Evolutionary conservation across 2,888 invertebrate genomes (phyloP).

Genomic region (Ochropacha duplaris): DNA sequence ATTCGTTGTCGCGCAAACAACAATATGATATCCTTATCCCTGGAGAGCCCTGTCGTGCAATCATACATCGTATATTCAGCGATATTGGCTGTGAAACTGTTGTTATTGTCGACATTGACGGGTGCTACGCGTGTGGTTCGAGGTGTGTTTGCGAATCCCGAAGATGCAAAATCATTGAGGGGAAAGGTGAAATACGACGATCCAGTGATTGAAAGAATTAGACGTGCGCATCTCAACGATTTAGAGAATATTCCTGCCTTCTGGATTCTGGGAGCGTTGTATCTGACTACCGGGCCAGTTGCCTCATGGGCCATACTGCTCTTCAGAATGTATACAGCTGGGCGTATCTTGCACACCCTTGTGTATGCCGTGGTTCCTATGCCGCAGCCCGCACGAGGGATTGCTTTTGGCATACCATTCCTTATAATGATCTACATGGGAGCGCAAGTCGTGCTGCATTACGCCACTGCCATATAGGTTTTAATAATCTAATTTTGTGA

Average conservation of each 20-base stretch:
- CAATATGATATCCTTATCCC: constrained; percentile 48
- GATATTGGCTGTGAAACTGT: constrained; percentile 60
- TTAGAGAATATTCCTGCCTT: constrained; percentile 88
- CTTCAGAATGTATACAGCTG: constrained; percentile 78
- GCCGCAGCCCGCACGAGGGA: constrained; percentile 80
- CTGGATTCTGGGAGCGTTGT: constrained; percentile 83
- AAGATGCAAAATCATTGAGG: constrained; percentile 51
- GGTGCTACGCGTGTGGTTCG: constrained; percentile 41
- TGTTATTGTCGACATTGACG: constrained; percentile 50
- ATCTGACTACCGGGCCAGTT: constrained; percentile 83
- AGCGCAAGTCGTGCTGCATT: constrained; percentile 51
- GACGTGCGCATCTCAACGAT: constrained; percentile 87
- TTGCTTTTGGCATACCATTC: constrained; percentile 56
- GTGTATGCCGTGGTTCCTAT: constrained; percentile 85
- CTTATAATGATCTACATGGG: constrained; percentile 63
- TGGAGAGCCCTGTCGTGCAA: constrained; percentile 52
- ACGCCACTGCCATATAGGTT: constrained; percentile 43
- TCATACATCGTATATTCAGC: constrained; percentile 65
- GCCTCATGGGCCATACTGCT: constrained; percentile 58
- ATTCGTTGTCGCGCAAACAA: constrained; percentile 7
- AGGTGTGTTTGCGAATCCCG: constrained; percentile 61
- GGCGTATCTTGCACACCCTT: constrained; percentile 84
- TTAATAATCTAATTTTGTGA: not conserved
- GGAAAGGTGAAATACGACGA: constrained; percentile 67
- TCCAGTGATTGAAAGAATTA: constrained; percentile 56